A percentile compares a stretch with the other conserved stretches of the same genome.
These are phyloP conservation scores for Hyppa rectilinea DNA, from an alignment of 2,888 invertebrate species.

Conservation along the genomic window DNA sequence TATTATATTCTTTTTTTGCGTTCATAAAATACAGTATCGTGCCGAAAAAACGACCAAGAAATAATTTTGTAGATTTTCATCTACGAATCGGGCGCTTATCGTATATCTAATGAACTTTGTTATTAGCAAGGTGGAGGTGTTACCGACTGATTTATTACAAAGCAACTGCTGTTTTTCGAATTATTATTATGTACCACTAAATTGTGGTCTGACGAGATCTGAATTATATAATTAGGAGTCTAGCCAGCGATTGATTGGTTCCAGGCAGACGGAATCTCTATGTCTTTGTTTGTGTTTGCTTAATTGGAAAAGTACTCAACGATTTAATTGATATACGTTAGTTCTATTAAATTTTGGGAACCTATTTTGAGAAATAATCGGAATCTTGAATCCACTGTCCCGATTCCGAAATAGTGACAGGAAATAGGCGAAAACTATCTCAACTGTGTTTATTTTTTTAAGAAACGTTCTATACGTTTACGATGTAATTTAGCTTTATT, in stretches of 20 bases:
- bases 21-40: conserved; percentile 19
- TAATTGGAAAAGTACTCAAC: conserved; percentile 27
- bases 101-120: conserved; percentile 52
- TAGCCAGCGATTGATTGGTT: conserved; percentile 28
- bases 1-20: conserved; percentile 9
- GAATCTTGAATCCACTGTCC: conserved; percentile 13
- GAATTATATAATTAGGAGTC: conserved; percentile 47
- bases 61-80: conserved; percentile 51
- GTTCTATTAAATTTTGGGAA: conserved; percentile 4
- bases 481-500: conserved; percentile 43
- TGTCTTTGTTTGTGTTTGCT: too few species aligned
- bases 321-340: conserved; percentile 8
- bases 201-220: conserved; percentile 33
- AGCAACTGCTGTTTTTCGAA: conserved; percentile 40
- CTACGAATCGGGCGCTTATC: conserved; percentile 48
- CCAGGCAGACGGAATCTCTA: conserved; percentile 24
- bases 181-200: conserved; percentile 40
- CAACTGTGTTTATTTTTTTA: conserved; percentile 40
- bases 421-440: conserved; percentile 40
- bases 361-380: not conserved
- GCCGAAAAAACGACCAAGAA: conserved; percentile 18
- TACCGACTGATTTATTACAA: conserved; percentile 44
- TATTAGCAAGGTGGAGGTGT: conserved; percentile 37
- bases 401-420: conserved; percentile 30
- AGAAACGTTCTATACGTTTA: conserved; percentile 34